phyloP scores from a whole-genome alignment of 2,797 vertebrate species.

The Spea hammondii region DNA sequence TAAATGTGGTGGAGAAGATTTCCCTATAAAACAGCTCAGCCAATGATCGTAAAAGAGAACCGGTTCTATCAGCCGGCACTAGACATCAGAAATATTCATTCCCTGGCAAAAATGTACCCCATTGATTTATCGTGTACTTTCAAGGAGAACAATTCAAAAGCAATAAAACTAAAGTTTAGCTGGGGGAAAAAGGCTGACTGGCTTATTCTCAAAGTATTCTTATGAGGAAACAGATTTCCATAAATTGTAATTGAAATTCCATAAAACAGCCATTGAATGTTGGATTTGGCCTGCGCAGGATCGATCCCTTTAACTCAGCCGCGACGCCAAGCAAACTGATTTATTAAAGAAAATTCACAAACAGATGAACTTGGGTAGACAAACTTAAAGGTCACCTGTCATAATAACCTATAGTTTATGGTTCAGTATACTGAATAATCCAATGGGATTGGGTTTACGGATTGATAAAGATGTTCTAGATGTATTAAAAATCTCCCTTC shows the following conservation, averaged over 20 bases:
- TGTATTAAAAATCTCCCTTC: too few species aligned
- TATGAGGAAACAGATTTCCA: conserved; percentile 18
- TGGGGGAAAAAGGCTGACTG: conserved; percentile 49
- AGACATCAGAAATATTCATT: conserved; percentile 54
- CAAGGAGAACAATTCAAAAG: conserved; percentile 60
- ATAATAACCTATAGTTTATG: too few species aligned
- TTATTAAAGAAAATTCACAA: conserved; percentile 29
- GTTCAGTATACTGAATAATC: too few species aligned
- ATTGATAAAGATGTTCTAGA: too few species aligned
- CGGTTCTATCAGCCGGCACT: conserved; percentile 57
- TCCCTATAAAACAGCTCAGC: conserved; percentile 34
- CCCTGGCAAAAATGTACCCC: conserved; percentile 59
- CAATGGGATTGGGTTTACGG: too few species aligned
- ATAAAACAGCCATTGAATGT: conserved; percentile 17
- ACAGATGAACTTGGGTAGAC: neutral
- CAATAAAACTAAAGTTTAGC: conserved; percentile 55
- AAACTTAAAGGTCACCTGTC: too few species aligned
- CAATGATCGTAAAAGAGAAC: conserved; percentile 37
- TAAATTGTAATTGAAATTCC: conserved; percentile 46
- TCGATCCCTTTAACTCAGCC: neutral
- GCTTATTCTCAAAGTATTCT: conserved; percentile 24
- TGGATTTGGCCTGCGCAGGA: neutral
- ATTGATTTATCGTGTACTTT: conserved; percentile 65
- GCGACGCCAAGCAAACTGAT: neutral
- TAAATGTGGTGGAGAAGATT: conserved; percentile 37